Evolutionary conservation across 2,888 invertebrate species (phyloP).

Genomic region (Zeuzera pyrina): DNA sequence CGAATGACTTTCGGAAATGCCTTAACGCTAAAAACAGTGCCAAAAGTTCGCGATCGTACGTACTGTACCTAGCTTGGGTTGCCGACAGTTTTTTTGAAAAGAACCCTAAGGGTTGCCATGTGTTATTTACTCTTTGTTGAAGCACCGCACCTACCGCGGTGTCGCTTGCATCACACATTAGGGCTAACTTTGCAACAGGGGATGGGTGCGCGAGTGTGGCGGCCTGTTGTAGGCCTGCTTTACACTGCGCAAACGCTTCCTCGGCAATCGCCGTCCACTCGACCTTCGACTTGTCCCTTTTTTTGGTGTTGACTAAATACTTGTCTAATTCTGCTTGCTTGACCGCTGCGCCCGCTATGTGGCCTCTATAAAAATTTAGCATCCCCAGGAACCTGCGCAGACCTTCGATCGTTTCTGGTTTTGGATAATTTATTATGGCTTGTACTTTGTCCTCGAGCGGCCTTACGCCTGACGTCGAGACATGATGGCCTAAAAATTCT

Average conservation of each 20-base stretch:
- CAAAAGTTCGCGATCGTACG: too few species aligned
- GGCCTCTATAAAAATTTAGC: conserved; percentile 10
- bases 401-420: conserved; percentile 7
- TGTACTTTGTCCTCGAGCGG: conserved; percentile 6
- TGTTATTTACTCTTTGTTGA: too few species aligned
- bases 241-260: conserved; percentile 7
- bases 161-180: too few species aligned
- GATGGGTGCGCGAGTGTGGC: too few species aligned
- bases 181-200: too few species aligned
- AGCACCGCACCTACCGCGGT: too few species aligned
- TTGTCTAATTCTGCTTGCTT: conserved; percentile 5
- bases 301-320: conserved; percentile 7
- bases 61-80: too few species aligned
- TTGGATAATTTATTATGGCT: conserved; percentile 5
- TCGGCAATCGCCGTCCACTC: conserved; percentile 6
- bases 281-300: conserved; percentile 9
- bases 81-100: too few species aligned
- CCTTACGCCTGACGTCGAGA: conserved; percentile 4
- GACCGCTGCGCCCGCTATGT: conserved; percentile 5
- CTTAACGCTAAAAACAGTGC: too few species aligned
- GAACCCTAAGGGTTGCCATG: too few species aligned
- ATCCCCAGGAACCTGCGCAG: conserved; percentile 11
- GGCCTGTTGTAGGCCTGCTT: conserved; percentile 3
- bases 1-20: too few species aligned
- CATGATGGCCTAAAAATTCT: conserved; percentile 6